Conservation (phyloP, 2,797 vertebrate genomes). For the Channa striata region DNA sequence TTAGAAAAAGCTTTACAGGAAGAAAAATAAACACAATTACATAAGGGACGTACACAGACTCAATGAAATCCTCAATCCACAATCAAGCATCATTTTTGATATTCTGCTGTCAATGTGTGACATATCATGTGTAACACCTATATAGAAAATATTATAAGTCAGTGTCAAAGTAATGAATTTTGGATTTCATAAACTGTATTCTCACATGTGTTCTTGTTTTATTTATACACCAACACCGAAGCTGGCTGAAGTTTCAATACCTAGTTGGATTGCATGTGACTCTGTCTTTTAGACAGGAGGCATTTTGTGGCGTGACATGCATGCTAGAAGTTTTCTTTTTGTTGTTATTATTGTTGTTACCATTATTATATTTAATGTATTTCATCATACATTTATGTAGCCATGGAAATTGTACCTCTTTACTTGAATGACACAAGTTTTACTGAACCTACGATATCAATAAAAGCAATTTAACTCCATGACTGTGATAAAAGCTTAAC, state of each 20-base stretch:
- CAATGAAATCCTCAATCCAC: background rate
- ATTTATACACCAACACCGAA: background rate
- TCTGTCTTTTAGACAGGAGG: constrained; percentile 17
- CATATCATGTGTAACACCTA: background rate
- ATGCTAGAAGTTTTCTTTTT: no score
- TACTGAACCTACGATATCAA: no score
- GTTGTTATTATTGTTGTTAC: no score
- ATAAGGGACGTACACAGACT: background rate
- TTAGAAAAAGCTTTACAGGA: fast-evolving
- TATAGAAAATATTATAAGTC: background rate
- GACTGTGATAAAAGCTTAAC: no score
- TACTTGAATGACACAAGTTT: background rate
- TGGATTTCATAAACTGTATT: background rate
- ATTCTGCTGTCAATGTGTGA: background rate
- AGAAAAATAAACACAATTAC: background rate
- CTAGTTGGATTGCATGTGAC: background rate
- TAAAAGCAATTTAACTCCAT: no score
- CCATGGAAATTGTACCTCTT: background rate
- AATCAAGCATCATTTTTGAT: background rate
- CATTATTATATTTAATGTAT: no score
- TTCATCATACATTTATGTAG: no score
- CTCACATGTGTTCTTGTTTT: background rate
- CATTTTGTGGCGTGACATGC: background rate
- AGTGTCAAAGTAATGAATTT: background rate
- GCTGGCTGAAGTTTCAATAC: background rate